Percentiles rank a stretch among this genome's conserved stretches.
Conservation (phyloP, 2,888 invertebrate species). For the Chloroclysta siterata region DNA sequence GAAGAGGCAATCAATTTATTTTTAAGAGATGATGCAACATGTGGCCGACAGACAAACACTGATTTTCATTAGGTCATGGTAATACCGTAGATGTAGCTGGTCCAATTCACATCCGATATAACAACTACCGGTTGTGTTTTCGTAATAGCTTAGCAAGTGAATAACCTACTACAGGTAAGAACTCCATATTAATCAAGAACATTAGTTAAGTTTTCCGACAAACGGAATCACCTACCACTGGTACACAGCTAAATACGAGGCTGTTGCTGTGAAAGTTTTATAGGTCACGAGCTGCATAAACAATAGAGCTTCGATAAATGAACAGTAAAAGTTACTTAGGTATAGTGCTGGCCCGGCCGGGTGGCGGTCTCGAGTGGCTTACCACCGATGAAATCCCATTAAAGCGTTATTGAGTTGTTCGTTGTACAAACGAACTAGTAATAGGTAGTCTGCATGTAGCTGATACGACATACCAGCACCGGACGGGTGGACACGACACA, state of each 20-base stretch:
- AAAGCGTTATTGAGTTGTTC: constrained; percentile 77
- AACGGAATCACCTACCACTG: constrained; percentile 1
- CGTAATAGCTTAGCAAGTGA: constrained; percentile 22
- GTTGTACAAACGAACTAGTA: constrained; percentile 58
- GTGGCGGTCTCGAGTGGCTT: constrained; percentile 71
- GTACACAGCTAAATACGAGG: constrained; percentile 23
- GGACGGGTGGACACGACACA: constrained; percentile 48
- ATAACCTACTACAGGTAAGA: too few relatives aligned
- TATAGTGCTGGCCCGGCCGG: constrained; percentile 47
- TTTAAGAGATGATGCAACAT: constrained; percentile 56
- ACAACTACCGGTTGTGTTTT: constrained; percentile 41
- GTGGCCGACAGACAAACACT: constrained; percentile 47
- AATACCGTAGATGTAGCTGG: constrained; percentile 40
- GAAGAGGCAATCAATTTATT: constrained; percentile 51
- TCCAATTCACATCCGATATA: constrained; percentile 45
- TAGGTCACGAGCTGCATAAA: constrained; percentile 60
- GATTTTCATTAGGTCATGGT: constrained; percentile 51
- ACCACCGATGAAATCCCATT: constrained; percentile 77
- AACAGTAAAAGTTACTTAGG: constrained; percentile 57
- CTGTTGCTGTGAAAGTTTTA: constrained; percentile 46
- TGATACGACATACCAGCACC: constrained; percentile 57
- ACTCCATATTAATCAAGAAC: too few relatives aligned
- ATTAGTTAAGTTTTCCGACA: background rate
- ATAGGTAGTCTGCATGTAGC: constrained; percentile 50
- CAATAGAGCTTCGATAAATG: constrained; percentile 62